These are phyloP conservation scores for Xiphophorus maculatus DNA, from an alignment of 2,113 vertebrate species.

Conservation along the genomic window DNA sequence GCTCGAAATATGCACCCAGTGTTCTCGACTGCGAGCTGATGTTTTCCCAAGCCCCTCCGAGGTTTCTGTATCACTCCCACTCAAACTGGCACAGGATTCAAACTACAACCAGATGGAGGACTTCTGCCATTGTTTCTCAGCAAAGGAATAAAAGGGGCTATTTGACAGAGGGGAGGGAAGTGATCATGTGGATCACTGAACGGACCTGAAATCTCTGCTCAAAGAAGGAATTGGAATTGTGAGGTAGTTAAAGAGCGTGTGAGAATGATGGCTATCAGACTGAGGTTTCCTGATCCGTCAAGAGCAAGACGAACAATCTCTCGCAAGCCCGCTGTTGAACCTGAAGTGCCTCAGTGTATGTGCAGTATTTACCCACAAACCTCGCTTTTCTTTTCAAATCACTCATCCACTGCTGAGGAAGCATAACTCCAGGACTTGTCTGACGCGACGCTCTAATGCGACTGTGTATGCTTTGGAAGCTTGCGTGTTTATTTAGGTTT, in stretches of 20 bases:
- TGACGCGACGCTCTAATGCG: slow-evolving; percentile 56
- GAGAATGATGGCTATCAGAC: slow-evolving; percentile 12
- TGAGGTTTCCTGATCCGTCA: slow-evolving; percentile 25
- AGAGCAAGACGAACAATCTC: slow-evolving; percentile 21
- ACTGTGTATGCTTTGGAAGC: slow-evolving; percentile 73
- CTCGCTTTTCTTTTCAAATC: slow-evolving; percentile 65
- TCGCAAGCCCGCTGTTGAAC: slow-evolving; percentile 41
- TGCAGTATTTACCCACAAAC: slow-evolving; percentile 67
- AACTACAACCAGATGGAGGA: slow-evolving; percentile 72
- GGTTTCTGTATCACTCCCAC: slow-evolving; percentile 58
- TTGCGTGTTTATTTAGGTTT: slow-evolving; percentile 72
- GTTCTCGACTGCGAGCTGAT: slow-evolving; percentile 54
- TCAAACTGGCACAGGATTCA: slow-evolving; percentile 55
- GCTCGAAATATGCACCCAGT: slow-evolving; percentile 61
- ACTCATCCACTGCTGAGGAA: slow-evolving; percentile 73
- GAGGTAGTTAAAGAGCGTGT: slow-evolving; percentile 1
- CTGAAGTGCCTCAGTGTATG: slow-evolving; percentile 55
- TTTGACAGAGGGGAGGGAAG: slow-evolving; percentile 21
- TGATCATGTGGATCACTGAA: slow-evolving; percentile 21
- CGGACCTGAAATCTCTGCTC: slow-evolving; percentile 34
- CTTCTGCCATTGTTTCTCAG: slow-evolving; percentile 66
- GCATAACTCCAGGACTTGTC: slow-evolving; percentile 55
- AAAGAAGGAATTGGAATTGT: background rate
- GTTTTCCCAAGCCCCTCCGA: slow-evolving; percentile 64
- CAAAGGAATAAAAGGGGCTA: slow-evolving; percentile 38